Base-by-base conservation (phyloP, 2,888 invertebrate species). In the Schizotus pectinicornis region DNA sequence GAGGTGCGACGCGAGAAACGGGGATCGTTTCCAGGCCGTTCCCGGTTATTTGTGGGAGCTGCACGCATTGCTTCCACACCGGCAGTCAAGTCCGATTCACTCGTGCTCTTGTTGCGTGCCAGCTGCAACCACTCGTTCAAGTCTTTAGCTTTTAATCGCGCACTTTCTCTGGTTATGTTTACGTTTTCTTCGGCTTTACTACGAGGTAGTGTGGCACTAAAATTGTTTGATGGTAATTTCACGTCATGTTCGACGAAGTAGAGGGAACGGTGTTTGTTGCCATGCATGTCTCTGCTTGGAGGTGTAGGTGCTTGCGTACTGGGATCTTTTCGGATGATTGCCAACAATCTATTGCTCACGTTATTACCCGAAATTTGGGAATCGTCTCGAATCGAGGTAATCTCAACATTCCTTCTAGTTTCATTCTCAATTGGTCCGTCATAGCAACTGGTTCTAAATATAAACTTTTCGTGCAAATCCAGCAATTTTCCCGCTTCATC, bases 381-480 rank as follows among this genome's bases (percentile, higher is more conserved):
- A 22, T 62, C 58, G 45, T 59, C 59, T 14, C 56, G 43, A 14
- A 62, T 51, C 51, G 67, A 51, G 38, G 63, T 56, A 59, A 64
- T 68, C 60, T 68, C 67, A 38, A 67, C 60, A 41, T 61, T 50
- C 50, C 62, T 39, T 37, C 36, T 48, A 14, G 14, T 43, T 34
- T 67, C 66, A 85, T 85, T 65, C 83, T 83, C 69, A 85, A 85
- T 38, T 22, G 12, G 3, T 8, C 12, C 11, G 8, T 39, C 12
- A 9, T 13, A n/a, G 9, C 22, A 12, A 85, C 84, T 54, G 62
- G 85, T 83, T 37, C 88, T 82, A 67, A 88, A 86, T n/a, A 87
- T 75, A 75, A 85, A 88, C 72, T 89, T 90, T 64, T 82, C 83
- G 69, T 91, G 90, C 65, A 88, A 84, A 69, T 91, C 88, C 2